Conservation (phyloP, 2,797 vertebrate species). For the Acrossocheilus fasciatus region DNA sequence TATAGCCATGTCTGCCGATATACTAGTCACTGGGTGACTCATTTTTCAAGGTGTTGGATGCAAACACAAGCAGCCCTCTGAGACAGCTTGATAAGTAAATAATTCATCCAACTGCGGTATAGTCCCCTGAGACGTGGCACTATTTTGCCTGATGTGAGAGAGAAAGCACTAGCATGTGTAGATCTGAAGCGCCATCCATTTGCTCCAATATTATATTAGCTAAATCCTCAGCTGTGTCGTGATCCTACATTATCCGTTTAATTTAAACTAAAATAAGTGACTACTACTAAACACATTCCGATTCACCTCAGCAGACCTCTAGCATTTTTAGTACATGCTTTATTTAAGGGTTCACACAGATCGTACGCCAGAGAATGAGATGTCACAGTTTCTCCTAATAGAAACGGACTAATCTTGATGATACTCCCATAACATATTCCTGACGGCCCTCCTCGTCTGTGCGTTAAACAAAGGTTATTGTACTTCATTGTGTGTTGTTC, state of each 20-base stretch:
- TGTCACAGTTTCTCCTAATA: constrained; percentile 32
- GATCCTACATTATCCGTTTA: not conserved
- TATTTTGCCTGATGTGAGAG: constrained; percentile 21
- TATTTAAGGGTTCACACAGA: constrained; percentile 31
- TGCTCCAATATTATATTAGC: constrained; percentile 23
- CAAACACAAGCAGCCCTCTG: constrained; percentile 32
- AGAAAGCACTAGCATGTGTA: not conserved
- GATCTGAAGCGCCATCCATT: constrained; percentile 11
- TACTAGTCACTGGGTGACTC: constrained; percentile 4
- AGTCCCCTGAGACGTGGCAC: constrained; percentile 4
- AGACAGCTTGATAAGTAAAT: constrained; percentile 35
- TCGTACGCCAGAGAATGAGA: not conserved
- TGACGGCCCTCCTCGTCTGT: not conserved
- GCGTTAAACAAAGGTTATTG: constrained; percentile 17
- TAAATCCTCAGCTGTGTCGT: not conserved
- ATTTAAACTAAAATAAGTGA: not conserved
- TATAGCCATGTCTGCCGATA: constrained; percentile 1
- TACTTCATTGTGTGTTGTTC: not conserved
- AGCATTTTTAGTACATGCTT: constrained; percentile 39
- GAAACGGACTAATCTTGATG: not conserved
- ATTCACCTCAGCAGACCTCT: constrained; percentile 5
- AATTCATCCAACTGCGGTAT: constrained; percentile 24
- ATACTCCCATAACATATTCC: not conserved
- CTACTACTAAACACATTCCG: constrained; percentile 6
- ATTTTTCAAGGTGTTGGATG: constrained; percentile 21